Conservation (phyloP, 64 coral and sea anemone species). For the Catalaphyllia jardinei region DNA sequence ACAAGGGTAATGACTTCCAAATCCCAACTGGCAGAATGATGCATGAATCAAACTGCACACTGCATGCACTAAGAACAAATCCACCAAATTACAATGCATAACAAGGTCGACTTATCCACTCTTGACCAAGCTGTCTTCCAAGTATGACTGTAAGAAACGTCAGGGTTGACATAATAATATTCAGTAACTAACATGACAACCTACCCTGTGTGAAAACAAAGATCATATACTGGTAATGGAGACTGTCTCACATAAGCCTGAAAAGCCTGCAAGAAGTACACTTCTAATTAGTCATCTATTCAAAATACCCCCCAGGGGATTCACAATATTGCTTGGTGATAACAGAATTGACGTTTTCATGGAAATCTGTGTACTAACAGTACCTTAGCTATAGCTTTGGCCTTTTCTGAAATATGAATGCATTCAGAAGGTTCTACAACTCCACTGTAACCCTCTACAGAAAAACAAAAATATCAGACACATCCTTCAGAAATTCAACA, state of each 20-base stretch:
- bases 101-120: no score
- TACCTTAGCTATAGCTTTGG: constrained; percentile 81
- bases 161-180: not conserved
- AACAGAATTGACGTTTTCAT: not conserved
- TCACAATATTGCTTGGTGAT: not conserved
- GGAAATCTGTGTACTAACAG: not conserved
- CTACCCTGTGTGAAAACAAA: constrained; percentile 92
- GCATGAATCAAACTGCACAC: no score
- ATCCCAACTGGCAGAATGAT: no score
- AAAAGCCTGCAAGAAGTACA: constrained; percentile 59
- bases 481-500: not conserved
- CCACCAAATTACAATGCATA: no score
- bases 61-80: no score
- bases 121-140: not conserved
- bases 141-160: not conserved
- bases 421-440: constrained; percentile 84
- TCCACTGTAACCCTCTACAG: constrained; percentile 88
- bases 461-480: not conserved
- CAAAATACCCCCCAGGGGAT: no score
- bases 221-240: constrained; percentile 64
- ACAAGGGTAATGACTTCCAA: no score
- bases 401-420: constrained; percentile 87
- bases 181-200: not conserved
- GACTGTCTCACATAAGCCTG: constrained; percentile 74
- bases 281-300: not conserved